Conservation (phyloP, 2,113 vertebrate genomes). For the Asarcornis scutulata region DNA sequence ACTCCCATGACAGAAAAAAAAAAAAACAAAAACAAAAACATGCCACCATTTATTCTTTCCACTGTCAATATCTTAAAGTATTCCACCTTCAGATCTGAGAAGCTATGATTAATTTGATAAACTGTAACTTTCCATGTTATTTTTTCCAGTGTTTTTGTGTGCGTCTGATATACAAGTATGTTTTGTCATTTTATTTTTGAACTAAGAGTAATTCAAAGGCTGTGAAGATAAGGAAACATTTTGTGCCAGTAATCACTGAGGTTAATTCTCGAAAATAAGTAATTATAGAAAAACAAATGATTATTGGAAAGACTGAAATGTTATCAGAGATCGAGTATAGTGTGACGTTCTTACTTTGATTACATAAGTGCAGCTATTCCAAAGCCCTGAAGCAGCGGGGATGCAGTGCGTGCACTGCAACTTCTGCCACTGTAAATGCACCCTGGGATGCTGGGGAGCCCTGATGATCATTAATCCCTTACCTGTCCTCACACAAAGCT, state of each 20-base stretch:
- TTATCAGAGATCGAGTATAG: background rate
- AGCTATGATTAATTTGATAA: background rate
- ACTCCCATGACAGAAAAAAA: background rate
- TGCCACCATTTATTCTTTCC: background rate
- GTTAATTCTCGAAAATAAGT: background rate
- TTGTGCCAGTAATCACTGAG: background rate
- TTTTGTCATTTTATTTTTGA: background rate
- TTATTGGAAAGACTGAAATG: background rate
- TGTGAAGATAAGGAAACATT: background rate
- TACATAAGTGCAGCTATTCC: background rate
- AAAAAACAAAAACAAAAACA: too few relatives aligned
- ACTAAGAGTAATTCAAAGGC: background rate
- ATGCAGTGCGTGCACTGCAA: rapidly evolving
- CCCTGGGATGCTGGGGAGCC: background rate
- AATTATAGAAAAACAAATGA: background rate
- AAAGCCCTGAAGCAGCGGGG: background rate
- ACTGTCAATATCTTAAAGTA: background rate
- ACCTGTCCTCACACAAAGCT: rapidly evolving
- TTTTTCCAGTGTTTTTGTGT: background rate
- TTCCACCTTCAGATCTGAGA: background rate
- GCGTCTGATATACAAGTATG: background rate
- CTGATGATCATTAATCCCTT: background rate
- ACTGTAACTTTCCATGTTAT: background rate
- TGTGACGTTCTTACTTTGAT: background rate
- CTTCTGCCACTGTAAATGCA: rapidly evolving